Base-by-base conservation (phyloP, 2,113 vertebrate genomes). In the Cyanoderma ruficeps region DNA sequence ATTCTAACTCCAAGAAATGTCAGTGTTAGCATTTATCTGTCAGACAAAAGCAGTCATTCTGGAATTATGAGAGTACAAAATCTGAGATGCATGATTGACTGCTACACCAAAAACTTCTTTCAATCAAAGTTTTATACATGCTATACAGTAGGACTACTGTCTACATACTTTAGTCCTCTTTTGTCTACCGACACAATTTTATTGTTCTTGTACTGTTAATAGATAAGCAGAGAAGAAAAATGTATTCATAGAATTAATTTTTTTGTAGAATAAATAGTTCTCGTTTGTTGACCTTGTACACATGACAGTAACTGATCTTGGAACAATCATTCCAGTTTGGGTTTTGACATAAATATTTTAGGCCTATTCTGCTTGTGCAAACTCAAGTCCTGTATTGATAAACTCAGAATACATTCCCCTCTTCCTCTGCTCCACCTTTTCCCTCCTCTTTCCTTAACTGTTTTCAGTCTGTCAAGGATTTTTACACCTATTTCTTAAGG, bases 401-500 rank as follows among this genome's bases (percentile, higher is more conserved):
- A 72, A 83, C 77, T 84, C 47, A 87, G 83, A 89, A 77, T 70
- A 77, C 17, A 69, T 33, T 85, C 81, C 44, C 91, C 33, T 90
- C 27, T 60, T 65, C 19, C 41, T 83, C 20, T 75, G 12, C 41
- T 90, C 79, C 50, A 89, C 65, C 31, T 83, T 92, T 83, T 74
- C 39, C 47, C 39, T 93, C 42, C 33, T 95, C 37, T 85, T 87
- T 78, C 49, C 22, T 28, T 35, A 85, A 63, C 9, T 9, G 5
- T 64, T 89, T 96, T 67, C 61, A 92, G 30, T 68, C 82, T 96
- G 81, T 92, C 53, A 63, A 87, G 35, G 63, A 93, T 92, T 94
- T 96, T 95, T 93, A 69, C 10, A 77, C 42, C 9, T 87, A 56
- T 89, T 95, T 88, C 86, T 90, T 96, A 96, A 83, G 25, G 35